Evolutionary conservation across 2,888 invertebrate species (phyloP), one percentile per base, ranked within the genome.

Genomic region (Ceriagrion tenellum): DNA sequence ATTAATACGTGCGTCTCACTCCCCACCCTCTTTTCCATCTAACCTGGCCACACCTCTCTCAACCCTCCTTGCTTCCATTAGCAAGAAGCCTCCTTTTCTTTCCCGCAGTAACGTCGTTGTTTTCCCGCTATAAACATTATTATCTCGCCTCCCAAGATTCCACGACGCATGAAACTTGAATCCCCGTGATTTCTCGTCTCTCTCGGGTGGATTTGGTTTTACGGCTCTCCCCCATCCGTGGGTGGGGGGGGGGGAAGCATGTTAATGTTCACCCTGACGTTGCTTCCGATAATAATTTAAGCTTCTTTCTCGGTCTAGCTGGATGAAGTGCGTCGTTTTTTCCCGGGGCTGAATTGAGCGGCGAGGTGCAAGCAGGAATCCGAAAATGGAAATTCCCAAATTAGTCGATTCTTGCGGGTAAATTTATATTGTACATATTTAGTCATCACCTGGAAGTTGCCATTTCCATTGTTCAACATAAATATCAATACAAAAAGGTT

Each of bases 91-190:
- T 81, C 35, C 93, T 40, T 59, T 59, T 59, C 16, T 35, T 40
- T n/a, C 69, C 35, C 30, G 35, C 16, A 35, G 81, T 74, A 47
- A 69, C 69, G 47, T 93, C 69, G 69, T 93, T 74, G 93, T 93
- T 69, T 74, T 47, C 93, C 74, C n/a, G 69, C 47, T 74, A 47
- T 93, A 93, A 93, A 93, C 93, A 93, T 93, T 74, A 93, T 93
- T 93, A 93, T 47, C 93, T 69, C 63, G 63, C 69, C 47, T 93
- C n/a, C 93, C 93, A 26, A 63, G n/a, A 47, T n/a, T n/a, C 93
- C 47, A 40, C 35, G 13, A 18, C 30, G 35, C 74, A n/a, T 93
- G 26, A 47, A 69, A 93, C 47, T 47, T 63, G 47, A 69, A 40
- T 93, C 26, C 93, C 74, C 12, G 8, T 47, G 69, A 69, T 93